Conservation (phyloP, 2,113 vertebrate species). For the Saguinus midas region DNA sequence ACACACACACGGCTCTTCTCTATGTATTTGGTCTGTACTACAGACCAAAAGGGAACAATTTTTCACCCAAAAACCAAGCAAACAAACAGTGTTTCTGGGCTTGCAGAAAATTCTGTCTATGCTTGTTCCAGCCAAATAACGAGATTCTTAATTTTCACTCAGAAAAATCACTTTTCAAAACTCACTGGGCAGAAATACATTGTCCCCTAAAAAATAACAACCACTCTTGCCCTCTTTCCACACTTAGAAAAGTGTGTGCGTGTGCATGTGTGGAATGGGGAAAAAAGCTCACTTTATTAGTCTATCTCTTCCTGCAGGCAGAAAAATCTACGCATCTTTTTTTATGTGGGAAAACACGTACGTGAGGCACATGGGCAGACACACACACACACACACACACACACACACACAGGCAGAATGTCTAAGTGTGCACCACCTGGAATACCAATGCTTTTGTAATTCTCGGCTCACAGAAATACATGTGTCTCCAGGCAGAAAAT, state of each 20-base stretch:
- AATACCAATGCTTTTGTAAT: background rate
- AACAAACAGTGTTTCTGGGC: background rate
- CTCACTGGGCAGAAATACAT: background rate
- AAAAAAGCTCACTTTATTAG: background rate
- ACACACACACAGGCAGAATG: background rate
- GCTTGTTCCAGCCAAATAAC: background rate
- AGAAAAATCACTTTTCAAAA: constrained; percentile 26
- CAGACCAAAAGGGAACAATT: too few relatives aligned
- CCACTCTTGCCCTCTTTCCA: background rate
- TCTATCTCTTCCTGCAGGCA: background rate
- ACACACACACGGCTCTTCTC: background rate
- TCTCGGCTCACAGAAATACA: background rate
- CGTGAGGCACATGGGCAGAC: background rate
- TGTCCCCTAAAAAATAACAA: background rate
- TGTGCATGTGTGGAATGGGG: too few relatives aligned
- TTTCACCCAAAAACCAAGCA: background rate
- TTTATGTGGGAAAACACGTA: accelerated
- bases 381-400: accelerated
- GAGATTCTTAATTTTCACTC: background rate
- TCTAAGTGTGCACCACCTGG: accelerated
- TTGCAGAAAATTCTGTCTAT: background rate
- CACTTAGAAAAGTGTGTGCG: background rate
- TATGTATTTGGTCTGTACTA: too few relatives aligned
- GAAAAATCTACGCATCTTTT: background rate
- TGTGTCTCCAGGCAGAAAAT: background rate